Evolutionary conservation across 1,140 invertebrate species (phyloP), one percentile per base, ranked within the genome.

Genomic region (Tetramorium alpestre): DNA sequence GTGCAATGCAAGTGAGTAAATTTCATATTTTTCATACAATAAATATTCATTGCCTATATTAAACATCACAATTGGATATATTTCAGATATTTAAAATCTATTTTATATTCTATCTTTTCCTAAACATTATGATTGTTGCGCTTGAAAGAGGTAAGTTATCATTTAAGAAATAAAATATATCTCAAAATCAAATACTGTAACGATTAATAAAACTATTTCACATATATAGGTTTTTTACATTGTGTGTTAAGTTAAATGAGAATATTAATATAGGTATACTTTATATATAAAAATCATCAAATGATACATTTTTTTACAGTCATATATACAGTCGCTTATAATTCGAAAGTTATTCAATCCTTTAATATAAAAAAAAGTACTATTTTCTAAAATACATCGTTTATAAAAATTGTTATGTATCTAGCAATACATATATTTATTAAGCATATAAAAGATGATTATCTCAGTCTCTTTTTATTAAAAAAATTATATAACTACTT

Each of bases 101-200:
- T 49, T 54, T 90, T n/a, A 51, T 90, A 18, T 1, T 90, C 22
- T 87, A 81, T 28, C 38, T 90, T 33, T 44, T 38, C 22, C 2
- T 90, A 60, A 49, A 60, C 58, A 51, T 77, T 4, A 54, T 25
- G 28, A 38, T 28, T 67, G n/a, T 33, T 47, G 22, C 75, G n/a
- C 22, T 76, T 67, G 44, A 88, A 22, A 16, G 8, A 10, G 77
- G 90, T 91, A 90, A 81, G 75, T 80, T 25, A 73, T 54, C 22
- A 28, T 58, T 2, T 51, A 16, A 87, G 47, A 72, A 69, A 67
- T 33, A 33, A 2, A 58, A 25, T 38, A 49, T 49, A 25, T 38
- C 41, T 51, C 11, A 44, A 58, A 22, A 67, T 33, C 44, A 64
- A 54, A 77, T 10, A 47, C 3, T 33, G 0, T 33, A 33, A 33